phyloP scores from a whole-genome alignment of 1,140 invertebrate species.

The Drosophila cardini region DNA sequence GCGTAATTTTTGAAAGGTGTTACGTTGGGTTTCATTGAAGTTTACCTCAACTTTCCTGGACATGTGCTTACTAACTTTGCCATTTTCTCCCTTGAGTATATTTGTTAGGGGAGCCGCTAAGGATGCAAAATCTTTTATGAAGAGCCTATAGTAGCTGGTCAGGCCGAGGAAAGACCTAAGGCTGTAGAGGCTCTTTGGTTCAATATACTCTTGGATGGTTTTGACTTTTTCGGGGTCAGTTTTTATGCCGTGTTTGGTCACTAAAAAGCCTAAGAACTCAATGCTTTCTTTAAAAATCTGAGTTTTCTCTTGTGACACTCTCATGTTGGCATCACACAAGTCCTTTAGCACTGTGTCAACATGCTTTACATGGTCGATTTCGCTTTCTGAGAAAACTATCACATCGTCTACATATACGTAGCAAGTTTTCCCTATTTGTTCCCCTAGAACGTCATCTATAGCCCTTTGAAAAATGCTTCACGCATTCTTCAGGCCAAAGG shows the following conservation, averaged over 20 bases:
- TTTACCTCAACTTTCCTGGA: background rate
- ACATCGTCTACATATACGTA: conserved; percentile 29
- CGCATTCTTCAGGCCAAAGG: conserved; percentile 80
- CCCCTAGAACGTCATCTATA: conserved; percentile 69
- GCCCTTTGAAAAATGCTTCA: conserved; percentile 73
- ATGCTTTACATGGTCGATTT: background rate
- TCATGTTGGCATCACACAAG: background rate
- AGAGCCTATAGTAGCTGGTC: background rate
- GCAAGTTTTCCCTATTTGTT: conserved; percentile 58
- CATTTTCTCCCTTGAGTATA: conserved; percentile 35
- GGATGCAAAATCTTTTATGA: background rate
- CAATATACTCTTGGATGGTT: background rate
- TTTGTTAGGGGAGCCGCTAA: background rate
- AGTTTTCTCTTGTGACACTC: background rate
- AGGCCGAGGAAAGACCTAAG: background rate
- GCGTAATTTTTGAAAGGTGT: too few species aligned
- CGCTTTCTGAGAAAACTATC: background rate
- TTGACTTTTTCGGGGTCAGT: conserved; percentile 1
- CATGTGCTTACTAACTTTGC: conserved; percentile 1
- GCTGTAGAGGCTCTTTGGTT: background rate
- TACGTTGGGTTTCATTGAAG: background rate
- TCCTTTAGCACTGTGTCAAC: background rate
- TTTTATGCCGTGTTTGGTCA: background rate
- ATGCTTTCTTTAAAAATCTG: background rate
- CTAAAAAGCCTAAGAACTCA: background rate